phyloP scores from a whole-genome alignment of 2,797 vertebrate genomes.

The Diplodus puntazzo region DNA sequence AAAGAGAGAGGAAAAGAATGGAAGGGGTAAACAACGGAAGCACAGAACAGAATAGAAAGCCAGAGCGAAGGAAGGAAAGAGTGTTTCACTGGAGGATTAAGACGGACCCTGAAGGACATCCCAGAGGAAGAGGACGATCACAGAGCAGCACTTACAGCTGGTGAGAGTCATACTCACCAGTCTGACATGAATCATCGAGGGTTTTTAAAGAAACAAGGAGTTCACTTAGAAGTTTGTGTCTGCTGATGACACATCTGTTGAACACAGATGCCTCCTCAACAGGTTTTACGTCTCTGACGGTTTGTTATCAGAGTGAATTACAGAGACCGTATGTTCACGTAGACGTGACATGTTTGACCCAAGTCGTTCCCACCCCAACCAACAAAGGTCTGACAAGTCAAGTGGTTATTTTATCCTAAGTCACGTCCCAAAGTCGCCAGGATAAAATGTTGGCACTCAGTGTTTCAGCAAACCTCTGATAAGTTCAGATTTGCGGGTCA shows the following conservation, averaged over 20 bases:
- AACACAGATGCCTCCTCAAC: conserved; percentile 29
- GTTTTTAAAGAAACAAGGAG: conserved; percentile 49
- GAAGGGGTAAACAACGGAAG: conserved; percentile 19
- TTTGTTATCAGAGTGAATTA: not conserved
- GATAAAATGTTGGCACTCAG: not conserved
- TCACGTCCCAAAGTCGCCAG: not conserved
- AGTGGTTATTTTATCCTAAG: too few species aligned
- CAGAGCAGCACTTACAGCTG: conserved; percentile 64
- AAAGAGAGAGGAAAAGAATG: conserved; percentile 24
- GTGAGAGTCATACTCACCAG: conserved; percentile 57
- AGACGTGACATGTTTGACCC: not conserved
- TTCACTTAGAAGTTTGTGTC: conserved; percentile 56
- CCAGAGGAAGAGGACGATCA: conserved; percentile 68
- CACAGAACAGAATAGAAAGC: conserved; percentile 27
- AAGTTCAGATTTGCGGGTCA: too few species aligned
- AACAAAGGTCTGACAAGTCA: not conserved
- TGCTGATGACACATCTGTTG: conserved; percentile 19
- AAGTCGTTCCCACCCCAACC: not conserved
- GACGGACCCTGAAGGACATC: conserved; percentile 59
- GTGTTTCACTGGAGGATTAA: conserved; percentile 64
- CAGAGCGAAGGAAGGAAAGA: conserved; percentile 28
- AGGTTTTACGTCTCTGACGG: conserved; percentile 17
- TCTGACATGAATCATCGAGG: conserved; percentile 57
- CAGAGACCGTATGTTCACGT: not conserved
- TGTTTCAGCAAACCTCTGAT: too few species aligned